These are phyloP conservation scores for Acanthosoma haemorrhoidale DNA, from an alignment of 2,888 invertebrate genomes.

Conservation along the genomic window DNA sequence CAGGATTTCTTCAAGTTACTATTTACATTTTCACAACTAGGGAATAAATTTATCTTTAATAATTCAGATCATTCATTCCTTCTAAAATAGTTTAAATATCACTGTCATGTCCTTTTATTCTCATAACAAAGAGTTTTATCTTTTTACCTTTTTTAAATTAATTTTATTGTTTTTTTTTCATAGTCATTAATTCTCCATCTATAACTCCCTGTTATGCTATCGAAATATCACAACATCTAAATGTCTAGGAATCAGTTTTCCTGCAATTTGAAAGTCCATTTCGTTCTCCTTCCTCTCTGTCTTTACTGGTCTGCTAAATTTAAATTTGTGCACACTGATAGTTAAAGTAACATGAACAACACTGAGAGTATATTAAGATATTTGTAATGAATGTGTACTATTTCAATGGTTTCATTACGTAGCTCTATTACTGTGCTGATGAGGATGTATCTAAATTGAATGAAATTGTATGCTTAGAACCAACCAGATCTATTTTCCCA, in stretches of 20 bases:
- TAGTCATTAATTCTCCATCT: background rate
- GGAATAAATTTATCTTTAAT: constrained; percentile 24
- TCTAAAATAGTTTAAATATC: constrained; percentile 5
- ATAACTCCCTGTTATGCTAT: background rate
- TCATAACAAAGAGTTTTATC: background rate
- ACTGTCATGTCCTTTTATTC: constrained; percentile 4
- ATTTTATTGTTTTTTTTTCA: background rate
- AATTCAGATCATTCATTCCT: constrained; percentile 2
- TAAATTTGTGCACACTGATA: background rate
- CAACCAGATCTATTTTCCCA: background rate
- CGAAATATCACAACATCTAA: background rate
- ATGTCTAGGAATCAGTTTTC: background rate
- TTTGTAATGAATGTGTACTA: background rate
- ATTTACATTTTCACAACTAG: constrained; percentile 30
- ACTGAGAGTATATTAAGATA: background rate
- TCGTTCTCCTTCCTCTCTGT: background rate
- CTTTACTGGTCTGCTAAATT: background rate
- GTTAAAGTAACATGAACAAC: background rate
- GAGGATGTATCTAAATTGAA: too few relatives aligned
- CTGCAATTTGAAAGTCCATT: background rate
- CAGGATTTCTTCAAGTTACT: constrained; percentile 10
- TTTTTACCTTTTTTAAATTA: background rate
- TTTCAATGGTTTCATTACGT: background rate
- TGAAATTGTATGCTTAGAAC: background rate
- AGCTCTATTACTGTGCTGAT: background rate